Base-by-base conservation (phyloP, 2,113 vertebrate genomes). In the Oncorhynchus gorbuscha region DNA sequence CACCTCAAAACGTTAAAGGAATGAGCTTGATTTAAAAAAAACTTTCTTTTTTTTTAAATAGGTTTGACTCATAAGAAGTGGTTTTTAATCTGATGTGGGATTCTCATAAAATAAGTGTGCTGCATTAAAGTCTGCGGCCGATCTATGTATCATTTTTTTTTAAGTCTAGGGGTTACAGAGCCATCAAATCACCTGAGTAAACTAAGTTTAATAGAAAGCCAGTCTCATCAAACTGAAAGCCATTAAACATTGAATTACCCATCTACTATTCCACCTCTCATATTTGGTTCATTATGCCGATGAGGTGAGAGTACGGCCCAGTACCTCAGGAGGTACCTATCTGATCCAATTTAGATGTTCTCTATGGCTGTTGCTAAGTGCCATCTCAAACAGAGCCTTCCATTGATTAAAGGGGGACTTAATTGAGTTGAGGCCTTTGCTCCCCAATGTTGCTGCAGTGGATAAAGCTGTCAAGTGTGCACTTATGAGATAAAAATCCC, bases 401-500 rank as follows among this genome's bases (percentile, higher is more conserved):
- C 58, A 83, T 79, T 83, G 76, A 90, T 77, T 81, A 79, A 81
- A 81, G 71, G 22, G 76, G 20, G 76, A 74, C 20, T 79, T 82
- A 88, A 89, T 79, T 85, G 71, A 87, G 69, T 28, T 58, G 45
- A 77, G 75, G 14, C 73, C 35, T 45, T 59, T 28, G 11, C 69
- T 85, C 77, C 71, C 71, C 18, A 0, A 71, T 80, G 80, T 76
- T 80, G 75, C 73, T 68, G 59, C 71, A 61, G 71, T 68, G 69
- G 75, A 84, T 78, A 81, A 81, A 82, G 30, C 82, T 81, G 81
- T 87, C 84, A 87, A 78, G 76, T 86, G 76, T 69, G 72, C 84
- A 89, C 86, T 88, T 88, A 81, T 73, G 82, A 87, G 75, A 88
- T 84, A 83, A 71, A 45, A 81, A 77, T 83, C 86, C 81, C 79